Evolutionary conservation across 1,140 invertebrate species (phyloP).

Genomic region (Diachasmimorpha longicaudata): DNA sequence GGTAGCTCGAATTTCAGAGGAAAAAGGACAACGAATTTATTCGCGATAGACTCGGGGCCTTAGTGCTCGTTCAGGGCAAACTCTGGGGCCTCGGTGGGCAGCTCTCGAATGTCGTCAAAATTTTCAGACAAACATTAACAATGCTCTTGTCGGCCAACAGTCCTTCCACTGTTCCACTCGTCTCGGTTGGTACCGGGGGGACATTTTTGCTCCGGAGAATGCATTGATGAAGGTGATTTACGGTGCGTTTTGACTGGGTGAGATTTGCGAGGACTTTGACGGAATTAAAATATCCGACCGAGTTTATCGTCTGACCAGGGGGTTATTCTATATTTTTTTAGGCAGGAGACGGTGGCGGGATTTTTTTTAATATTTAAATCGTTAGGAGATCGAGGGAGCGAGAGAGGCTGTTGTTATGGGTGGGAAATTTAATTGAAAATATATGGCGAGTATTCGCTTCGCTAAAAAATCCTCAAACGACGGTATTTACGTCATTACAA

Average conservation of each 20-base stretch:
- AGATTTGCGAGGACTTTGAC: background rate
- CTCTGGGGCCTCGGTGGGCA: background rate
- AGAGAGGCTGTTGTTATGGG: too few species aligned
- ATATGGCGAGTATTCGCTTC: background rate
- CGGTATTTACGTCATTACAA: background rate
- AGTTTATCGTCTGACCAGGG: background rate
- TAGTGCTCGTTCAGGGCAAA: background rate
- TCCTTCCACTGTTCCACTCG: background rate
- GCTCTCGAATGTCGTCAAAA: constrained; percentile 1
- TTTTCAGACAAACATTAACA: constrained; percentile 6
- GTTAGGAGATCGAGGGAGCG: too few species aligned
- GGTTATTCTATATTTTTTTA: too few species aligned
- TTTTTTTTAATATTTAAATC: too few species aligned
- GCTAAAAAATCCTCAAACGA: background rate
- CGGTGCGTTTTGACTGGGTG: background rate
- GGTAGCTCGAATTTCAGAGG: background rate
- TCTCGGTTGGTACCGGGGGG: background rate
- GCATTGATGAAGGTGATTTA: background rate
- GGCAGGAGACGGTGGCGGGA: too few species aligned
- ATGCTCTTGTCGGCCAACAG: background rate
- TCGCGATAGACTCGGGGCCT: background rate
- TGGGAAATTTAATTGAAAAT: background rate
- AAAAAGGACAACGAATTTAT: background rate
- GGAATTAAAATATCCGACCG: background rate
- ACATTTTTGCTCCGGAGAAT: background rate